phyloP scores from a whole-genome alignment of 2,797 vertebrate genomes.

The Gymnopithys bicolor region DNA sequence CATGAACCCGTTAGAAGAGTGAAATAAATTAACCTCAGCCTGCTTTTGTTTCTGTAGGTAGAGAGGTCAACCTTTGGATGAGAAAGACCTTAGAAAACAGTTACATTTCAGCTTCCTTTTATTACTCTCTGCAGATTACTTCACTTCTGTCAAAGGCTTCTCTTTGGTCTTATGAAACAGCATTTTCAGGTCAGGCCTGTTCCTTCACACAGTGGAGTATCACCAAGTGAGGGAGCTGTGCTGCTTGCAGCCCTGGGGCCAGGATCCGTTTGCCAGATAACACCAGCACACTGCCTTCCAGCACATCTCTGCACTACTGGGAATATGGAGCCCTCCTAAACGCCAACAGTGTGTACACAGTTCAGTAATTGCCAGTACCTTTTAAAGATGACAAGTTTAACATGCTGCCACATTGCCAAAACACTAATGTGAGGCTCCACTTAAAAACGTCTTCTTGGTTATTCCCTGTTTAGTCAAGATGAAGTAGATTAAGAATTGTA shows the following conservation, averaged over 20 bases:
- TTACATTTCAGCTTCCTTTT: not conserved
- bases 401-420: not conserved
- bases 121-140: not conserved
- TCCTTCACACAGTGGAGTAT: not conserved
- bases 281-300: fast-evolving
- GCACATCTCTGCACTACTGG: not conserved
- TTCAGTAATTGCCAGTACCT: not conserved
- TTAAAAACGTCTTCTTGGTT: not conserved
- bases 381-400: not conserved
- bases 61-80: not conserved
- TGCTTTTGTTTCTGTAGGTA: not conserved
- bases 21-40: not conserved
- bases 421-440: not conserved
- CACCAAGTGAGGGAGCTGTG: not conserved
- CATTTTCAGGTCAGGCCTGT: not conserved
- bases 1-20: not conserved
- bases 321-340: not conserved
- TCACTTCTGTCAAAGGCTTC: not conserved
- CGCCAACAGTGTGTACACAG: not conserved
- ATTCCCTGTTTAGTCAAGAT: not conserved
- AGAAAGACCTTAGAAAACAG: not conserved
- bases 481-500: not conserved
- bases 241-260: fast-evolving
- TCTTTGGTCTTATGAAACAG: not conserved
- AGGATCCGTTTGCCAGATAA: fast-evolving